Evolutionary conservation across 2,113 vertebrate genomes (phyloP).

Genomic region (Dicentrarchus labrax): DNA sequence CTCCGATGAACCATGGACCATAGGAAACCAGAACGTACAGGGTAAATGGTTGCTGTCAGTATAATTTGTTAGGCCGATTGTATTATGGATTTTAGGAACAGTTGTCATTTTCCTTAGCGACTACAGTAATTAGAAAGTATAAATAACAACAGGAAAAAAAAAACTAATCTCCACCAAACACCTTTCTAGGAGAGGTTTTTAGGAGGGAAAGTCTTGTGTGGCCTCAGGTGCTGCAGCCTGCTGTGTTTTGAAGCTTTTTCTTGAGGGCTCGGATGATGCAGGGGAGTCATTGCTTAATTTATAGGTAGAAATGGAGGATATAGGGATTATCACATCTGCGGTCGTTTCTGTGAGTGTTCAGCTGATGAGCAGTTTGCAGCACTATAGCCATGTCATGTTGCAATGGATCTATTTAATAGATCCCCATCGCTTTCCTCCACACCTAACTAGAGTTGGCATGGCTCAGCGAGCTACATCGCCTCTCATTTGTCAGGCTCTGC

Average conservation of each 20-base stretch:
- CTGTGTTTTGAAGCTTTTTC: not conserved
- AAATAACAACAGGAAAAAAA: not conserved
- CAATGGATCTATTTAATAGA: slow-evolving; percentile 22
- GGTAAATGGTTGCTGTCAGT: slow-evolving; percentile 81
- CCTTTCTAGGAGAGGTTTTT: not conserved
- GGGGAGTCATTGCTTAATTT: not conserved
- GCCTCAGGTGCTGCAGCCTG: not conserved
- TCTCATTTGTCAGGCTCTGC: slow-evolving; percentile 26
- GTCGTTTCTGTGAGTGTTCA: not conserved
- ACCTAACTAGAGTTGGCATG: slow-evolving; percentile 16
- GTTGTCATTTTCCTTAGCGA: not conserved
- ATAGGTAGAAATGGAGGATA: slow-evolving; percentile 8
- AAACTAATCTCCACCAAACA: not conserved
- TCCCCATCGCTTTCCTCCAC: slow-evolving; percentile 10
- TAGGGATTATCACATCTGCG: not conserved
- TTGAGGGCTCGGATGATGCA: not conserved
- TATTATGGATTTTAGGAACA: not conserved
- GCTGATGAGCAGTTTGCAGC: slow-evolving; percentile 1
- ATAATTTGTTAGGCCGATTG: not conserved
- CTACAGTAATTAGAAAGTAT: not conserved
- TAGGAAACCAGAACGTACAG: slow-evolving; percentile 90
- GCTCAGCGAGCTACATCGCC: slow-evolving; percentile 32
- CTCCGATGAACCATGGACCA: slow-evolving; percentile 96
- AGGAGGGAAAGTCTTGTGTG: not conserved
- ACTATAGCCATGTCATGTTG: not conserved